Evolutionary conservation across 2,888 invertebrate species (phyloP), one percentile per base, ranked within the genome.

Genomic region (Tenthredo notha): DNA sequence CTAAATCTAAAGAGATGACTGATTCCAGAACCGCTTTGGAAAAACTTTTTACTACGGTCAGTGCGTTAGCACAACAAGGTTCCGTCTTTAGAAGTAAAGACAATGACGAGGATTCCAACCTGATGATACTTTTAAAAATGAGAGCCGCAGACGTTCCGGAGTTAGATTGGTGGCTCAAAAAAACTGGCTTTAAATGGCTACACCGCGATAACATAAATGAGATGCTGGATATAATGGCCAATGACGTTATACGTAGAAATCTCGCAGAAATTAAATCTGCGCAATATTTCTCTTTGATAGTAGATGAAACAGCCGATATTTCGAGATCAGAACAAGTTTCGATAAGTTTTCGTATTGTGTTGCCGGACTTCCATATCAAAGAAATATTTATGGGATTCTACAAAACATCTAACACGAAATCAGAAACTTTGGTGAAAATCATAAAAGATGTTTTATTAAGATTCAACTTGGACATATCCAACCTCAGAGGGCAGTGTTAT

Each of bases 371-470:
- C n/a, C 37, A 37, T 37, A 37, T 37, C 37, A 37, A 37, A 37
- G 37, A 37, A 37, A 37, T 37, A 40, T 40, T 40, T 5, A 40
- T 40, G 40, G 40, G 40, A 40, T 40, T 40, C 6, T 40, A 40
- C 40, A 40, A 40, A 40, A 40, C 40, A 40, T 40, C 40, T 40
- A 40, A 40, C 40, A 40, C 40, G 40, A 40, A 40, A 40, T 40
- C 40, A 40, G 40, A 40, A 40, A 40, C 40, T 40, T 61, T 54
- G 29, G 7, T 83, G 3, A 84, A 84, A 18, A 65, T 84, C 61
- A 29, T 84, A 33, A n/a, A 72, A 84, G 84, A 84, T 84, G 84
- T 67, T 37, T 40, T 84, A 15, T 25, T 84, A 82, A 83, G 80
- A 65, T 86, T 47, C n/a, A 37, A 75, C 29, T 50, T 84, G 61